Conservation (phyloP, 2,113 vertebrate genomes). For the Amblyopsis rosae region DNA sequence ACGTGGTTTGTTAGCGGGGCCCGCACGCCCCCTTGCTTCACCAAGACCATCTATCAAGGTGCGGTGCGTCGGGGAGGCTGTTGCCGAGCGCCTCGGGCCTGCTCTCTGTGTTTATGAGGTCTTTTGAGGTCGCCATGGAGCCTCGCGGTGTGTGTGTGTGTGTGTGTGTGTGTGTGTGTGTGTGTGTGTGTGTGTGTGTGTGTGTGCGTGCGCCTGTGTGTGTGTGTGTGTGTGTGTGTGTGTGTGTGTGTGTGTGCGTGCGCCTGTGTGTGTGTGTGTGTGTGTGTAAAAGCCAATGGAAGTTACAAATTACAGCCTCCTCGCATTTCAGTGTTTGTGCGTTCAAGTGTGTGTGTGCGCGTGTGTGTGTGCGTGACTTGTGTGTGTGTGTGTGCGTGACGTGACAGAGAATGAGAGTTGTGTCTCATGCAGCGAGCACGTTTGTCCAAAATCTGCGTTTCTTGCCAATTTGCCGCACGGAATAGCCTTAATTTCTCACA, state of each 20-base stretch:
- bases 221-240: conserved; percentile 9
- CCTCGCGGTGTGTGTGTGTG: conserved; percentile 37
- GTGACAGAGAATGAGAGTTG: not conserved
- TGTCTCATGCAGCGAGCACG: not conserved
- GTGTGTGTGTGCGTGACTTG: conserved; percentile 6
- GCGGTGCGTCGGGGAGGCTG: conserved; percentile 67
- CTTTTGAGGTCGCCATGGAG: conserved; percentile 70
- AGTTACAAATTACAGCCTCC: conserved; percentile 73
- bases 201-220: not conserved
- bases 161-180: conserved; percentile 14
- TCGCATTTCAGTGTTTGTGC: conserved; percentile 11
- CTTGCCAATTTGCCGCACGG: no score
- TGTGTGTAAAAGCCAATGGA: conserved; percentile 75
- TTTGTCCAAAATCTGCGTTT: no score
- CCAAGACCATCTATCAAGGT: conserved; percentile 73
- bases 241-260: not conserved
- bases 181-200: conserved; percentile 1
- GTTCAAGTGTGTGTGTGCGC: not conserved
- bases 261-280: conserved; percentile 6
- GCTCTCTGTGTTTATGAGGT: conserved; percentile 69
- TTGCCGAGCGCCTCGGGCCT: conserved; percentile 67
- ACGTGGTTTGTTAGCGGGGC: conserved; percentile 61
- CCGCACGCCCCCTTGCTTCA: conserved; percentile 65
- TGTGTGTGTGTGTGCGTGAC: not conserved
- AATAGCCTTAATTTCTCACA: no score